Base-by-base conservation (phyloP, 1,140 invertebrate genomes). In the Dendroctonus valens region DNA sequence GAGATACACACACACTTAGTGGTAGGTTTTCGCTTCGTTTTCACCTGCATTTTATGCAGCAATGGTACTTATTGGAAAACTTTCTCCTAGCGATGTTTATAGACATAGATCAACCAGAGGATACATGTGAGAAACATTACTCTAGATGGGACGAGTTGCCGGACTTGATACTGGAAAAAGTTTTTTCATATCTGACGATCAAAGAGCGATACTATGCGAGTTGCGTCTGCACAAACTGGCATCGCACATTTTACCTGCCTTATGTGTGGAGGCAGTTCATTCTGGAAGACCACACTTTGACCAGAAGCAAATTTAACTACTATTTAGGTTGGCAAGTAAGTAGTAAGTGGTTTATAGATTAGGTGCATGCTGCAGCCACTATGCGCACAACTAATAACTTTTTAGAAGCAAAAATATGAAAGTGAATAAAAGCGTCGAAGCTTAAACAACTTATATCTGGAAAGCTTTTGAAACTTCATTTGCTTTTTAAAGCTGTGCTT, bases 311-410 rank as follows among this genome's bases (percentile, higher is more conserved):
- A 74, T 93, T 86, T 74, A 92, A 92, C 76, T 91, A 92, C 71
- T 92, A 92, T 76, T 88, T 88, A 59, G 91, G 91, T 7, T 93
- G 91, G 86, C 87, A 90, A 77, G 83, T 85, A 76, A 50, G 42
- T 58, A 41, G 9, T 2, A 39, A 26, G 26, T 26, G 26, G n/a
- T 55, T 9, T 2, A 37, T 55, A 15, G n/a, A 9, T 39, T 52
- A 12, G 9, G 52, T 54, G 0, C 39, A 7, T 3, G 38, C 39
- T 26, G 5, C 26, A 26, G 26, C 26, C 26, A 26, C 3, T 26
- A 2, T 26, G 26, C 26, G 26, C 26, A 26, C 26, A 26, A 26
- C 26, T 26, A 26, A 26, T 26, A 26, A 26, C 26, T 26, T 26
- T 26, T 26, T 26, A 26, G 26, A 26, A 26, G 26, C 26, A 26